Base-by-base conservation (phyloP, 2,113 vertebrate species). In the Odontophorus gujanensis region DNA sequence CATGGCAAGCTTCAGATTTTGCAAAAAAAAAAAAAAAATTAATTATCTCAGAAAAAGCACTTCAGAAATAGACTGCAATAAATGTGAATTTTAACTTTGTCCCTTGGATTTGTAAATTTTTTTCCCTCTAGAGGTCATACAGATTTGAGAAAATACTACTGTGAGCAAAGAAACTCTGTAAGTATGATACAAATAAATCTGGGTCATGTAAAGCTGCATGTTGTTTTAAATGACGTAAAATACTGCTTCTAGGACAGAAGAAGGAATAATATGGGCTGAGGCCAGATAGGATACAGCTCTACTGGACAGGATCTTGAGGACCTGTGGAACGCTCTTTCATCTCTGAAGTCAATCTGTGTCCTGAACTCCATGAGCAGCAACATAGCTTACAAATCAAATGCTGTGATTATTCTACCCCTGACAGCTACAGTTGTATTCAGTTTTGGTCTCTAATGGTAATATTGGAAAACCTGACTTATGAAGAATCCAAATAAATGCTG, bases 71-170 rank as follows among this genome's bases (percentile, higher is more conserved):
- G 8, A 14, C 38, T 38, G 5, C 5, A 34, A 1, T 34, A 50
- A 72, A 47, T 22, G 2, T 5, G 0, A 43, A 2, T 47, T 90
- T 87, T 53, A 66, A 45, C 3, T 0, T 0, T n/a, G 8, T 47
- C 5, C 13, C 26, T 71, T 12, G 13, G 7, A 36, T 73, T 16
- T 45, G 9, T 47, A 50, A 75, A 13, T 20, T 25, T 9, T 4
- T 63, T n/a, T 45, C 4, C 4, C 21, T 6, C 12, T 57, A 40
- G 2, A 7, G 2, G 24, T 63, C 19, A 42, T 19, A 47, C 4
- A 7, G 19, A 57, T 85, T 76, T 72, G 28, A 11, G 68, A 14
- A 48, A 61, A 2, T 40, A 7, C 5, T 61, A 2, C 25, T 59
- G 28, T 73, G n/a, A 61, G 25, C 5, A 80, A 34, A 76, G 24